Evolutionary conservation across 2,888 invertebrate genomes (phyloP).

Genomic region (Dynastes tityus): DNA sequence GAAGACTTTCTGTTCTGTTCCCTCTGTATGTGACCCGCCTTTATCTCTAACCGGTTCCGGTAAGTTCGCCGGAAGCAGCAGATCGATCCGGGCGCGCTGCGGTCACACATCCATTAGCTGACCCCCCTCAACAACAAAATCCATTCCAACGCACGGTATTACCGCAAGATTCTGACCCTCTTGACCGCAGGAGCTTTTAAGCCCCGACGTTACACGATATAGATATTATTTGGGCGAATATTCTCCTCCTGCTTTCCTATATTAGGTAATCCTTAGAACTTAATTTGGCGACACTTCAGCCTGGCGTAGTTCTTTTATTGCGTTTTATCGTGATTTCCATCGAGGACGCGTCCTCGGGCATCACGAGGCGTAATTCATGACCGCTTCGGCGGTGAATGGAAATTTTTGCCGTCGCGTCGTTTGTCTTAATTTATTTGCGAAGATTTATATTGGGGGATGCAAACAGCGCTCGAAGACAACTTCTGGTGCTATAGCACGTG

Average conservation of each 20-base stretch:
- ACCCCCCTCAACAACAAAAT: slow-evolving; percentile 56
- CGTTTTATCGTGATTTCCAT: too few relatives aligned
- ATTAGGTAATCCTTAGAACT: slow-evolving; percentile 32
- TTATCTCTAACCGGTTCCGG: slow-evolving; percentile 29
- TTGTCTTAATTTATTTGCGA: too few relatives aligned
- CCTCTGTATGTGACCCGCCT: background rate
- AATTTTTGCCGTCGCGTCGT: too few relatives aligned
- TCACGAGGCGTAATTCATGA: too few relatives aligned
- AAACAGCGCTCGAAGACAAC: too few relatives aligned
- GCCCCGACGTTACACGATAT: slow-evolving; percentile 52
- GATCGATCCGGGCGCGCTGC: slow-evolving; percentile 61
- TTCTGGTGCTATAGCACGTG: too few relatives aligned
- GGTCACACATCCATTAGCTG: slow-evolving; percentile 64
- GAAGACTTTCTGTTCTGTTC: too few relatives aligned
- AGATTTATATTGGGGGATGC: too few relatives aligned
- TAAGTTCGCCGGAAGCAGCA: slow-evolving; percentile 49
- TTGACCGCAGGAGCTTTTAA: slow-evolving; percentile 54
- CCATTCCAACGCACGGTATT: slow-evolving; percentile 49
- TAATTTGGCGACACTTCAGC: slow-evolving; percentile 20
- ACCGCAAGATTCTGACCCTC: slow-evolving; percentile 54
- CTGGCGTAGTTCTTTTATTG: background rate
- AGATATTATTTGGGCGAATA: slow-evolving; percentile 46
- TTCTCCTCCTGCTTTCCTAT: background rate
- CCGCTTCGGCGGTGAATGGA: too few relatives aligned
- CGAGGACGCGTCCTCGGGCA: too few relatives aligned